phyloP scores from a whole-genome alignment of 23 tunicate genomes.

The Clavelina lepadiformis region DNA sequence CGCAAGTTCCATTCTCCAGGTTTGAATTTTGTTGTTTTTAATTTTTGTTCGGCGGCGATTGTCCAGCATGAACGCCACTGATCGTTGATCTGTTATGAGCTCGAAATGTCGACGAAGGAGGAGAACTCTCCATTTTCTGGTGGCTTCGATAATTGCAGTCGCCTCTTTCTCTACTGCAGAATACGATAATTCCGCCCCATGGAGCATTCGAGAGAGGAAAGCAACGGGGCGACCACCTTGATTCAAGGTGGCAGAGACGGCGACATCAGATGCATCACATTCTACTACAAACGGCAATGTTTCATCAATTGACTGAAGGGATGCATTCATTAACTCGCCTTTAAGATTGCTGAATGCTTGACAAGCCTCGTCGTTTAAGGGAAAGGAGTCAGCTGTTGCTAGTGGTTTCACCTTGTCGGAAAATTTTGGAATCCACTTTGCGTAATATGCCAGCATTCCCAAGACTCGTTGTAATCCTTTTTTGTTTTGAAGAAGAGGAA shows the following conservation, averaged over 20 bases:
- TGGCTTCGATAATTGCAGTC: conserved; percentile 16
- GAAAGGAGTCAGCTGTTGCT: background rate
- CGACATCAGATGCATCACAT: conserved; percentile 27
- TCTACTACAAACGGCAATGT: conserved; percentile 16
- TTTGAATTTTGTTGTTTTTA: conserved; percentile 23
- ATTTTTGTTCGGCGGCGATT: conserved; percentile 4
- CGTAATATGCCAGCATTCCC: conserved; percentile 6
- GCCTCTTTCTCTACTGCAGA: conserved; percentile 30
- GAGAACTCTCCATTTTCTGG: conserved; percentile 19
- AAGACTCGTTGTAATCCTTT: conserved; percentile 11
- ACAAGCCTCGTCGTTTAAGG: background rate
- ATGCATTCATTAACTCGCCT: background rate
- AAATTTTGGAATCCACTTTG: conserved; percentile 23
- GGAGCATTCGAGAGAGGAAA: conserved; percentile 22
- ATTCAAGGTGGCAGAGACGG: conserved; percentile 26
- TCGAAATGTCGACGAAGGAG: conserved; percentile 6
- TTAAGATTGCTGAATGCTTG: conserved; percentile 1
- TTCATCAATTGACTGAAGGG: conserved; percentile 12
- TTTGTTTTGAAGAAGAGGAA: background rate
- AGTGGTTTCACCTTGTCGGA: conserved; percentile 20
- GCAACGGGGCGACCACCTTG: conserved; percentile 24
- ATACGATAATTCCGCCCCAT: conserved; percentile 1
- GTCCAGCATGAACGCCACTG: conserved; percentile 25
- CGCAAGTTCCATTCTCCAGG: conserved; percentile 20
- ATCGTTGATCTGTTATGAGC: conserved; percentile 24